phyloP scores from a whole-genome alignment of 2,888 invertebrate species.

The Clunio marinus region DNA sequence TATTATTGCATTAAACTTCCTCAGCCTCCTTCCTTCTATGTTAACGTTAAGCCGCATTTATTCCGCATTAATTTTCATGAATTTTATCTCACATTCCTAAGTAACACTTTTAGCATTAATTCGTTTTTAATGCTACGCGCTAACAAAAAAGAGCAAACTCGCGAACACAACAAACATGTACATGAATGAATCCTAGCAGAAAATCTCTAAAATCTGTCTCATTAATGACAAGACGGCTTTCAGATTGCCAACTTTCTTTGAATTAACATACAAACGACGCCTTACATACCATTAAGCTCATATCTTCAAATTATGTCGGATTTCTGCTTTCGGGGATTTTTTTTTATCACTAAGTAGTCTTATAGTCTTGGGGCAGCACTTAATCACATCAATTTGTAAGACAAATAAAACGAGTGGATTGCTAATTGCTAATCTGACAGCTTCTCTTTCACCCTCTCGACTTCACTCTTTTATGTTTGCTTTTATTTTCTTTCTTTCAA shows the following conservation, averaged over 20 bases:
- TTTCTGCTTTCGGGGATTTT: constrained; percentile 19
- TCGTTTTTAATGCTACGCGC: constrained; percentile 1
- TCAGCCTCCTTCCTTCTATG: no score
- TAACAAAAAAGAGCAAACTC: neutral
- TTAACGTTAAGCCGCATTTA: no score
- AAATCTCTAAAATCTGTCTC: constrained; percentile 6
- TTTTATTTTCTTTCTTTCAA: no score
- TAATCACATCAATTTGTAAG: constrained; percentile 33
- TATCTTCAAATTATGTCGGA: constrained; percentile 9
- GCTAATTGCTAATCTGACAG: constrained; percentile 20
- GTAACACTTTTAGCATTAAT: neutral
- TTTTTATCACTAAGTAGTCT: neutral
- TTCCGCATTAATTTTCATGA: no score
- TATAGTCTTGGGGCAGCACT: neutral
- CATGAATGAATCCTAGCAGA: neutral
- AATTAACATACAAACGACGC: neutral
- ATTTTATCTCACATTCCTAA: no score
- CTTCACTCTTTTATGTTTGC: no score
- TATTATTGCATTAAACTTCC: no score
- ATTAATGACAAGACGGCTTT: neutral
- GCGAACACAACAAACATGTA: neutral
- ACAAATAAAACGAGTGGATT: constrained; percentile 13
- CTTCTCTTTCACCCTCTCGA: no score
- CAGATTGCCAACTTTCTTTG: neutral
- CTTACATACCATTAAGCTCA: constrained; percentile 25